phyloP scores from a whole-genome alignment of 2,113 vertebrate genomes.

The cattle (Bos taurus) region ARS-UCD2.0 NC_037343.1:70093001-70093500 shows the following conservation, averaged over 20 bases:
- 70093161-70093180: conserved; percentile 51
- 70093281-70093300: neutral
- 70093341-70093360: neutral
- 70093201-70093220: conserved; percentile 31
- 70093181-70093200: conserved; percentile 43
- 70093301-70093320: neutral
- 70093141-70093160: neutral
- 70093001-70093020: neutral
- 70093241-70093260: neutral
- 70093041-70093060: neutral
- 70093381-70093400: neutral
- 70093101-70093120: neutral
- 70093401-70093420: neutral
- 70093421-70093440: neutral
- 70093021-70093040: neutral
- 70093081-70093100: neutral
- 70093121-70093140: neutral
- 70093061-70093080: neutral
- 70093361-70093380: neutral
- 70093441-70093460: neutral
- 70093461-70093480: neutral
- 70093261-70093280: neutral
- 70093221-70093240: neutral
- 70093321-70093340: neutral
- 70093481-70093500: neutral